Conservation (phyloP, 2,113 vertebrate genomes). For the Triplophysa rosa region DNA sequence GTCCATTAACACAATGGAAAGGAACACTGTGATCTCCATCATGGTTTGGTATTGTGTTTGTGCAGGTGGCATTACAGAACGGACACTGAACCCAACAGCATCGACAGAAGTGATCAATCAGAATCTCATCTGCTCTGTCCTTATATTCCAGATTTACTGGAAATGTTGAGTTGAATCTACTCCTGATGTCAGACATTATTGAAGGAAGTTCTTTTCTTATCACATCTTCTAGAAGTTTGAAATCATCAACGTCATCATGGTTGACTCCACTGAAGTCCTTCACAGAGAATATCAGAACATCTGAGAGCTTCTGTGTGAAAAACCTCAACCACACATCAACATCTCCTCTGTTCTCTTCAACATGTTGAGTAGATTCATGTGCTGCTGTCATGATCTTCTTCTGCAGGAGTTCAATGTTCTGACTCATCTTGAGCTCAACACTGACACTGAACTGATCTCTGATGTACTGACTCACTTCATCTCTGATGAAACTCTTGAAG, state of each 20-base stretch:
- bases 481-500: constrained; percentile 60
- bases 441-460: constrained; percentile 2
- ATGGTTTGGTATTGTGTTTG: constrained; percentile 54
- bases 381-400: constrained; percentile 49
- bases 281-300: neutral
- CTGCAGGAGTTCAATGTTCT: neutral
- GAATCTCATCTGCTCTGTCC: neutral
- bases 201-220: neutral
- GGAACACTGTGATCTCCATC: constrained; percentile 10
- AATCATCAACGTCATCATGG: neutral
- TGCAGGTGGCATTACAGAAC: neutral
- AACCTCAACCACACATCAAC: constrained; percentile 40
- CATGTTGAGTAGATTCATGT: constrained; percentile 37
- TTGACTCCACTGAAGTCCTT: neutral
- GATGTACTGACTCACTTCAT: constrained; percentile 52
- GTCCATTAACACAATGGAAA: neutral
- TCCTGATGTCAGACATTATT: neutral
- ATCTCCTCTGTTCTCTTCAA: neutral
- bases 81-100: constrained; percentile 14
- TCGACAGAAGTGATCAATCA: neutral
- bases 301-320: constrained; percentile 10
- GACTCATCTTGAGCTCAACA: neutral
- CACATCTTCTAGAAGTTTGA: neutral
- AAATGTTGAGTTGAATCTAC: neutral
- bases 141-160: neutral